phyloP scores from a whole-genome alignment of 1,140 invertebrate genomes.

The Microvelia longipes region DNA sequence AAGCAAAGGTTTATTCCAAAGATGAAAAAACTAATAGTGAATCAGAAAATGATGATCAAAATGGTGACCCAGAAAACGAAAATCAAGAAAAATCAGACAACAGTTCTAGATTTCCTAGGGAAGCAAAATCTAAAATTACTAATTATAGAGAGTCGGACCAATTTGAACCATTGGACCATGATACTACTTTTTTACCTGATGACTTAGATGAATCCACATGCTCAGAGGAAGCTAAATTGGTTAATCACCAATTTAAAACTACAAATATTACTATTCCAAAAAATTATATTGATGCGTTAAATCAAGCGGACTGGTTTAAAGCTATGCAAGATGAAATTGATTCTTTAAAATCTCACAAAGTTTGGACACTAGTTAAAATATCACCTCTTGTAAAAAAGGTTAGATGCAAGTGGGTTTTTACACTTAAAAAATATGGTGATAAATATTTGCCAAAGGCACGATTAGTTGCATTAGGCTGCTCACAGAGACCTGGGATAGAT shows the following conservation, averaged over 20 bases:
- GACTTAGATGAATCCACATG: background rate
- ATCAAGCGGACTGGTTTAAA: background rate
- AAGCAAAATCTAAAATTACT: background rate
- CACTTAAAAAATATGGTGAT: background rate
- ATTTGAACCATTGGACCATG: background rate
- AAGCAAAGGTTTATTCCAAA: too few relatives aligned
- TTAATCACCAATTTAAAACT: background rate
- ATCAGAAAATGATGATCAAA: too few relatives aligned
- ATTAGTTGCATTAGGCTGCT: background rate
- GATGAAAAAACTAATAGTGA: too few relatives aligned
- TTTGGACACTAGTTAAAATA: background rate
- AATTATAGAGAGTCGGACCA: background rate
- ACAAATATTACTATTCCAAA: background rate
- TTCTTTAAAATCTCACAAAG: background rate
- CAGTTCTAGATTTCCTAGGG: background rate
- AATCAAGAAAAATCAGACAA: too few relatives aligned
- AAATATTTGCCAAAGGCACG: background rate
- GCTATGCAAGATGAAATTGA: background rate
- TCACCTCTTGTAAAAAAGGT: background rate
- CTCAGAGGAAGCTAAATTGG: background rate
- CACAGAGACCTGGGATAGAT: background rate
- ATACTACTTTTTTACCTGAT: background rate
- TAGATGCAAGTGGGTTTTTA: background rate
- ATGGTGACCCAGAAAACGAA: too few relatives aligned
- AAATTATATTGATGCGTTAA: background rate